These are phyloP conservation scores for Anomalospiza imberbis DNA, from an alignment of 2,797 vertebrate species.

Conservation along the genomic window DNA sequence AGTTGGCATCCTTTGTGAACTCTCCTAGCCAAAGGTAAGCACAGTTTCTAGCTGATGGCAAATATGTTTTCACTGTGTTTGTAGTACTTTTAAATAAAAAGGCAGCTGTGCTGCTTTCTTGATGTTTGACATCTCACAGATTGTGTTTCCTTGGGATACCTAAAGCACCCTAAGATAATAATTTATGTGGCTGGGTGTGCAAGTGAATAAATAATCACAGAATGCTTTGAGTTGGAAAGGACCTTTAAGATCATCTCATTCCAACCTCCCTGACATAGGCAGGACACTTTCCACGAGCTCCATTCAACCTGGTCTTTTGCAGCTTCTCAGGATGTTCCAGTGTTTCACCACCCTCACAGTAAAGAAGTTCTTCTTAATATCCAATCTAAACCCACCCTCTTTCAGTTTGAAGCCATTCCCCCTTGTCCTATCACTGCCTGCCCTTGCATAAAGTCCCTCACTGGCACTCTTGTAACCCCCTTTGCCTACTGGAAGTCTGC, in stretches of 20 bases:
- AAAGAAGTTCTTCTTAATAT: neutral
- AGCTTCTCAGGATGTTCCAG: neutral
- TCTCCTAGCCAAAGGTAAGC: conserved; percentile 52
- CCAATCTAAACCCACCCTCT: neutral
- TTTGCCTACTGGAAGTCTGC: neutral
- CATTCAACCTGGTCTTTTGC: neutral
- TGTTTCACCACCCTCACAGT: neutral
- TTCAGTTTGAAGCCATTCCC: neutral
- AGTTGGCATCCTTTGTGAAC: neutral
- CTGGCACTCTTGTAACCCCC: neutral
- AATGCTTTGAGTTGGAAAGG: neutral
- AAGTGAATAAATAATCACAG: neutral
- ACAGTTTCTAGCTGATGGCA: neutral
- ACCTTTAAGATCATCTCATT: neutral
- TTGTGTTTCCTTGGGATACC: neutral
- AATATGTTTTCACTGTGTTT: neutral
- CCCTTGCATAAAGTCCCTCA: neutral
- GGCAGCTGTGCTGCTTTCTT: neutral
- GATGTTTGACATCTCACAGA: neutral
- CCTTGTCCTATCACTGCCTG: neutral
- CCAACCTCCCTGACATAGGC: neutral
- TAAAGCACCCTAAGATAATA: neutral
- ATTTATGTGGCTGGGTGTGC: neutral
- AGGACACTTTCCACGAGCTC: neutral
- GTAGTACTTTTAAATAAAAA: neutral